These are phyloP conservation scores for Spea multiplicata DNA, from an alignment of 2,113 vertebrate species.

Conservation along the genomic window DNA sequence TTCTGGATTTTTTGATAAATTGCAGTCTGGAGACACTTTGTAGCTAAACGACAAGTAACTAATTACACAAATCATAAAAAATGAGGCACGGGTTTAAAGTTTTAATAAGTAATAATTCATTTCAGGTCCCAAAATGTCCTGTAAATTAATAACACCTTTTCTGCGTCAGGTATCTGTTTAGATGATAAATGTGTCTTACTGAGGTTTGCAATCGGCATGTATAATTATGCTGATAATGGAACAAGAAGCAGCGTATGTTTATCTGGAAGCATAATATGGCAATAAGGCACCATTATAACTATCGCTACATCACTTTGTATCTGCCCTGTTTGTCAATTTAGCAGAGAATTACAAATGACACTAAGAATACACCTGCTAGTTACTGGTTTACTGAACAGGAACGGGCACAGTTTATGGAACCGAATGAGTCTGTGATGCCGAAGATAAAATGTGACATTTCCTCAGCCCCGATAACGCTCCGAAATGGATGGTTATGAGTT, in stretches of 20 bases:
- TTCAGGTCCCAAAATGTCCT: no score
- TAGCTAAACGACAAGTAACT: no score
- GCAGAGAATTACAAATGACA: neutral
- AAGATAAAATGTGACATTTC: constrained; percentile 7
- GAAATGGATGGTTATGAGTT: constrained; percentile 2
- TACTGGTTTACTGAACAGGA: neutral
- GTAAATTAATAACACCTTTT: neutral
- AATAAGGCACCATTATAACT: neutral
- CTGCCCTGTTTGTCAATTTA: neutral
- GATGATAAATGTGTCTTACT: neutral
- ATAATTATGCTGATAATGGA: neutral
- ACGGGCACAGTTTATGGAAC: neutral
- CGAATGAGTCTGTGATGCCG: neutral
- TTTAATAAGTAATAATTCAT: no score
- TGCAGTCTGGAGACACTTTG: no score
- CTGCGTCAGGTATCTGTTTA: neutral
- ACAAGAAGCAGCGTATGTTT: neutral
- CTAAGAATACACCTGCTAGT: neutral
- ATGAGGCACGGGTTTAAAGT: no score
- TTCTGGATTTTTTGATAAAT: no score
- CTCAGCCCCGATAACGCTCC: neutral
- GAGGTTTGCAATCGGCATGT: neutral
- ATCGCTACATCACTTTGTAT: neutral
- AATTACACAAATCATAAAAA: no score
- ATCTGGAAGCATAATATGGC: neutral